Evolutionary conservation across 2,888 invertebrate genomes (phyloP), one percentile per base, ranked within the genome.

Genomic region (Sicus ferrugineus): DNA sequence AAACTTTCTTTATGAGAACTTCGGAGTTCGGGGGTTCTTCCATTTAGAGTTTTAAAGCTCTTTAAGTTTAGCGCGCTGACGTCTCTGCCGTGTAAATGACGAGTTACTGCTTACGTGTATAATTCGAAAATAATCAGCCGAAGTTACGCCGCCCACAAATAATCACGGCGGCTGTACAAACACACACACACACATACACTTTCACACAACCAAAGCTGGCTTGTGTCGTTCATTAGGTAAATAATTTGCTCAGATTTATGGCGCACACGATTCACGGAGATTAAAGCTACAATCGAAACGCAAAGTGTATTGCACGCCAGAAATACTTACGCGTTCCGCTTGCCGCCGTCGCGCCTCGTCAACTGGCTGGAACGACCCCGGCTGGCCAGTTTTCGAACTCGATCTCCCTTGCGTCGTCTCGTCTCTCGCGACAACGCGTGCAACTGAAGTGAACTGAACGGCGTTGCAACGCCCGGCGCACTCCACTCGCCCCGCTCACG

Each of bases 291-390:
- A 23, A 26, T 42, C 21, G 61, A 23, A 61, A 31, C 9, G 21
- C 23, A 61, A 38, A 61, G 21, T 19, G n/a, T 30, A 28, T 50
- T 50, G 63, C 63, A 30, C 50, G 34, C 34, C n/a, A 64, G 11
- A 6, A 64, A 50, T 64, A 50, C 50, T 64, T 26, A 64, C 48
- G 63, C 23, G 63, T 30, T 42, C n/a, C 48, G n/a, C 23, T 9
- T 61, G 21, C 38, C 14, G 34, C n/a, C n/a, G n/a, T 46, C n/a
- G 3, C 11, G 52, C 2, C 14, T 34, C 34, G 34, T 34, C 34
- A 7, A 34, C n/a, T n/a, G n/a, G n/a, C n/a, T n/a, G n/a, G 7
- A 34, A 34, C 34, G 14, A 34, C 34, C 34, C 34, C 7, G 9
- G 9, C 34, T 14, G 2, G 9, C n/a, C 46, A 34, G 38, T 34